phyloP scores from a whole-genome alignment of 2,797 vertebrate genomes.

The Callimico goeldii region DNA sequence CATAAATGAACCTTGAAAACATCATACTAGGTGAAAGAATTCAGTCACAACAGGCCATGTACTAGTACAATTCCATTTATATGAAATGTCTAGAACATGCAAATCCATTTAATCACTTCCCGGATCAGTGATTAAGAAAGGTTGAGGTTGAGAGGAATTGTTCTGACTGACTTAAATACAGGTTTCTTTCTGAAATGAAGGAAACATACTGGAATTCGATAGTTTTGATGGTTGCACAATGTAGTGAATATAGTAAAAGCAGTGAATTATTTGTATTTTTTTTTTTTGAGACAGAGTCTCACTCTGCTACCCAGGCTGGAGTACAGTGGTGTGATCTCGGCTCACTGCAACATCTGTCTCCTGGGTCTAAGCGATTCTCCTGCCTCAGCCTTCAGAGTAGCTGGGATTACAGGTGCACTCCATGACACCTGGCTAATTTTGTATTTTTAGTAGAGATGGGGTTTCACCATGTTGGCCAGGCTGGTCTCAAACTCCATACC shows the following conservation, averaged over 20 bases:
- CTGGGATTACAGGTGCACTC: too few species aligned
- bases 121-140: neutral
- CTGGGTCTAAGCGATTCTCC: too few species aligned
- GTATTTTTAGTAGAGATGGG: too few species aligned
- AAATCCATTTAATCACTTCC: neutral
- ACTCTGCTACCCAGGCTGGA: too few species aligned
- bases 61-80: neutral
- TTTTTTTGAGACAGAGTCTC: too few species aligned
- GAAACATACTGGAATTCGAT: neutral
- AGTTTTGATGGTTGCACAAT: neutral
- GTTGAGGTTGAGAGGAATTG: neutral
- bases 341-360: too few species aligned
- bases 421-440: too few species aligned
- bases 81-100: neutral
- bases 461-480: too few species aligned
- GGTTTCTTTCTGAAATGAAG: neutral
- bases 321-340: too few species aligned
- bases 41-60: neutral
- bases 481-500: too few species aligned
- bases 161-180: neutral
- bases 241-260: neutral
- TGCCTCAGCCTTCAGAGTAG: too few species aligned
- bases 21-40: neutral
- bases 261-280: neutral
- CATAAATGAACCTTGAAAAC: neutral